Evolutionary conservation across 2,113 vertebrate species (phyloP).

Genomic region (Eptatretus burgeri): DNA sequence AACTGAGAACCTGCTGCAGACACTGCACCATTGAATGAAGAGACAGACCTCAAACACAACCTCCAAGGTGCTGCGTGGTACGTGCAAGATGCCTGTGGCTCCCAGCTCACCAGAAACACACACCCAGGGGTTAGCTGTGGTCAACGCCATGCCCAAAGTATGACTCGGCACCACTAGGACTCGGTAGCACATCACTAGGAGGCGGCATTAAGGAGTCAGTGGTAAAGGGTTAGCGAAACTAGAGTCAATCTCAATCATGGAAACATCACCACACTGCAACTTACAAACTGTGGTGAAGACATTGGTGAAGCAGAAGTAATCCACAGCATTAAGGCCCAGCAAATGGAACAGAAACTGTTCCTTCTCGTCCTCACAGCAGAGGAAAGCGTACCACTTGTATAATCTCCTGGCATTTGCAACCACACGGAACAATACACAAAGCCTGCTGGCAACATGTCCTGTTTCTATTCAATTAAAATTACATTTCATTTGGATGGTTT

Average conservation of each 20-base stretch:
- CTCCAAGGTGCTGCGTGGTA: constrained; percentile 71
- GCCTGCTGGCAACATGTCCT: too few species aligned
- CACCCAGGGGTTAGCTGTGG: constrained; percentile 73
- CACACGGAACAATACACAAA: too few species aligned
- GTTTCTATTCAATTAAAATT: too few species aligned
- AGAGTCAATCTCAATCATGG: constrained; percentile 40
- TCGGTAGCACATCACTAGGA: constrained; percentile 58
- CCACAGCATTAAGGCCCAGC: constrained; percentile 75
- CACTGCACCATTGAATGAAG: not conserved
- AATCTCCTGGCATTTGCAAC: constrained; percentile 30
- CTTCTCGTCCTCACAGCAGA: constrained; percentile 73
- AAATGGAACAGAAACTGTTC: constrained; percentile 90
- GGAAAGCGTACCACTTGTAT: constrained; percentile 76
- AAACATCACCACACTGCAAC: constrained; percentile 12
- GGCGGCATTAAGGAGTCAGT: constrained; percentile 34
- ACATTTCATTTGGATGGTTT: too few species aligned
- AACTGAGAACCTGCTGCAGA: not conserved
- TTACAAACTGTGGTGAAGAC: constrained; percentile 67
- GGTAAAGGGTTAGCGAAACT: constrained; percentile 77
- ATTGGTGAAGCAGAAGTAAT: constrained; percentile 91
- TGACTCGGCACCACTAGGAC: constrained; percentile 78
- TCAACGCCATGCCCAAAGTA: constrained; percentile 80
- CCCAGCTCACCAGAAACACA: constrained; percentile 79
- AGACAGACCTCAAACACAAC: constrained; percentile 57
- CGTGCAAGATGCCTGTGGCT: constrained; percentile 59